Base-by-base conservation (phyloP, 1,140 invertebrate genomes). In the Ceratosolen solmsi region DNA sequence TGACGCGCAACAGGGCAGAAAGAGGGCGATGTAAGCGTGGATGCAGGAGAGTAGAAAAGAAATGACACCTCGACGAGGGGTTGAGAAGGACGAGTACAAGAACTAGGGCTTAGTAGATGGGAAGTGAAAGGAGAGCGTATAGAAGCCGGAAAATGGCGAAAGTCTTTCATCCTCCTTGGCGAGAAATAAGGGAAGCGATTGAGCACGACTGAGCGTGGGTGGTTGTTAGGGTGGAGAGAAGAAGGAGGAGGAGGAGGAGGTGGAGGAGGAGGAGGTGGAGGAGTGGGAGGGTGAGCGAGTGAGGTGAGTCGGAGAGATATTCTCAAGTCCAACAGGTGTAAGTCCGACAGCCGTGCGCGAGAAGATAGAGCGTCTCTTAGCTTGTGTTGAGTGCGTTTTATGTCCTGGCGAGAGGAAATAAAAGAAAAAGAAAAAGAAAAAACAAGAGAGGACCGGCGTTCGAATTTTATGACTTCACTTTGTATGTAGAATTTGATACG, bases 271-370 rank as follows among this genome's bases (percentile, higher is more conserved):
- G n/a, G n/a, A n/a, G n/a, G n/a, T n/a, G n/a, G n/a, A n/a, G n/a
- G n/a, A n/a, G n/a, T n/a, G n/a, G 17, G 27, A 51, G 25, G 25
- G 1, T 7, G 4, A 33, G 63, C 54, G 54, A 22, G 5, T 46
- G 41, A 13, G 7, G 51, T 15, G 51, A 54, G 2, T 20, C 51
- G 51, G 51, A n/a, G 27, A 38, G 63, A 60, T 63, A 73, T 80
- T 63, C 78, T 73, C 56, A 25, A 73, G 78, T 80, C 70, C 78
- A 80, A 80, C 78, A 80, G 78, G 78, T 80, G 78, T 49, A 80
- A 80, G 78, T 80, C 70, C 70, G 68, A 58, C 77, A 1, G 17
- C 4, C 13, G 63, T 33, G 77, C 33, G 49, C 33, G 36, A 77
- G 41, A 80, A 80, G 78, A 80, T 72, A 4, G 17, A 54, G 78